Percentiles rank a stretch among this genome's conserved stretches.
These are phyloP conservation scores for Allacma fusca DNA, from an alignment of 2,888 invertebrate genomes.

Conservation along the genomic window DNA sequence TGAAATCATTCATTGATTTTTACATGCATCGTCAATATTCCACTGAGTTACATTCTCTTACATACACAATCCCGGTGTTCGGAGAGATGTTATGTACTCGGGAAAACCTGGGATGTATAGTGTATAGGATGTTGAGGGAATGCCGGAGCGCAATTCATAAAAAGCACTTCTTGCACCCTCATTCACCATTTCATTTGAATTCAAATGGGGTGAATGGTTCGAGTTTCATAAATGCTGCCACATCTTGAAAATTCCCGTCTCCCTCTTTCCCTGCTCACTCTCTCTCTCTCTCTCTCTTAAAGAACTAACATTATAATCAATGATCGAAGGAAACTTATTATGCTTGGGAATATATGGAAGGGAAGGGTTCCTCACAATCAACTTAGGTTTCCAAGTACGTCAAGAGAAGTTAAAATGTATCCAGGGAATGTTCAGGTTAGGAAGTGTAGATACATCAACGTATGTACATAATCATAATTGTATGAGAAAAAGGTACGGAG, in stretches of 20 bases:
- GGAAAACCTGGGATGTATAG: too few relatives aligned
- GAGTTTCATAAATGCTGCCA: constrained; percentile 11
- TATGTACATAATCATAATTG: background rate
- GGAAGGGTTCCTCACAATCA: too few relatives aligned
- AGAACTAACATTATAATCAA: constrained; percentile 9
- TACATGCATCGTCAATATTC: too few relatives aligned
- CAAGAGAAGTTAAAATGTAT: background rate
- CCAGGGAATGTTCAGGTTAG: too few relatives aligned
- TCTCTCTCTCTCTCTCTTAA: background rate
- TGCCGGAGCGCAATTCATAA: background rate
- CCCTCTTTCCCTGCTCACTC: background rate
- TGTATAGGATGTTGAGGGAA: too few relatives aligned
- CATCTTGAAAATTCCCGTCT: background rate
- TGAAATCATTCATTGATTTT: too few relatives aligned
- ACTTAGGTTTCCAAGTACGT: background rate
- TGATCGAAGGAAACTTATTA: constrained; percentile 23
- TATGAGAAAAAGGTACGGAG: constrained; percentile 34
- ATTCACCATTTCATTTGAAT: constrained; percentile 12
- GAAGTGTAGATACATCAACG: background rate
- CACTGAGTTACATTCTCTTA: too few relatives aligned
- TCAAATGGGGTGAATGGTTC: constrained; percentile 12
- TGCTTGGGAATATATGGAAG: background rate
- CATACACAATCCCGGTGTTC: too few relatives aligned
- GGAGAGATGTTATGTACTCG: too few relatives aligned
- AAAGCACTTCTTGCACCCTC: constrained; percentile 17